Evolutionary conservation across 2,888 invertebrate genomes (phyloP).

Genomic region (Eupithecia tripunctaria): DNA sequence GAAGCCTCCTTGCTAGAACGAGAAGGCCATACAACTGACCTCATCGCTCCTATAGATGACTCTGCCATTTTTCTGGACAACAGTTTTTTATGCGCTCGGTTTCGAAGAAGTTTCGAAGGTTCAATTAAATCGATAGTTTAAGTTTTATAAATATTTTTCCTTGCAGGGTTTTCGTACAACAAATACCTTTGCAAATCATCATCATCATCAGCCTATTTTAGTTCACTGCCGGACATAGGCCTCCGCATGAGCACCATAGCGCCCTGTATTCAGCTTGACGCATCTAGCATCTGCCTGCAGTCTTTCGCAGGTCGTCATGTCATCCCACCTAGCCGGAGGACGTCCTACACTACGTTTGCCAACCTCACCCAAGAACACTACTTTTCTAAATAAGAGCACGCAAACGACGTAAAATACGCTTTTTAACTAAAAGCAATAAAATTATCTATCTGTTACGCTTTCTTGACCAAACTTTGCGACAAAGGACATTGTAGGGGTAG

Average conservation of each 20-base stretch:
- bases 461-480: not conserved
- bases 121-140: not conserved
- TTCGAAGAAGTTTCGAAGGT: not conserved
- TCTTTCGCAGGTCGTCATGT: no score
- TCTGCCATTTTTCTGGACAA: conserved; percentile 5
- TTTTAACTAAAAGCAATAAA: not conserved
- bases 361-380: no score
- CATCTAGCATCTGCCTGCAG: no score
- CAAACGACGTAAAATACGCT: no score
- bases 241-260: no score
- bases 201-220: no score
- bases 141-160: not conserved
- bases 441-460: not conserved
- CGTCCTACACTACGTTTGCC: no score
- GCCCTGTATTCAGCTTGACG: no score
- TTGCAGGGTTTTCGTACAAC: not conserved
- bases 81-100: not conserved
- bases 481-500: not conserved
- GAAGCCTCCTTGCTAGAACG: conserved; percentile 19
- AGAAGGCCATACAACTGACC: not conserved
- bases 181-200: no score
- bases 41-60: conserved; percentile 8
- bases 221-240: no score
- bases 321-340: no score
- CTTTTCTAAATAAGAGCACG: no score